Conservation (phyloP, 2,797 vertebrate genomes). For the Anisognathus igniventris region DNA sequence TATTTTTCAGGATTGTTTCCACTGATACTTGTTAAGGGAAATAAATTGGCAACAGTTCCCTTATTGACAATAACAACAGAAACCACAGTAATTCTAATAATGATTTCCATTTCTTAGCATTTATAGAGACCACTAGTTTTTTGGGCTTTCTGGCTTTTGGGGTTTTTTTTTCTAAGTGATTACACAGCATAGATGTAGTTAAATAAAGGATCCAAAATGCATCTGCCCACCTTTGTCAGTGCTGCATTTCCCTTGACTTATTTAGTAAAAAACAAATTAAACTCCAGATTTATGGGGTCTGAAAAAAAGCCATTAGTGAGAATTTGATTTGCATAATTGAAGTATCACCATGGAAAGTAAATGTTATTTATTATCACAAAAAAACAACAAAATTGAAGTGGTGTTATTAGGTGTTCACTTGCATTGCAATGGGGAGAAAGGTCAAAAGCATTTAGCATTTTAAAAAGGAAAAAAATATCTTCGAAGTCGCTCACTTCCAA, state of each 20-base stretch:
- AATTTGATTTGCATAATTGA: slow-evolving; percentile 27
- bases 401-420: not conserved
- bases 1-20: not conserved
- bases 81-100: not conserved
- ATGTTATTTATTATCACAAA: not conserved
- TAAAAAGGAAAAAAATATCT: not conserved
- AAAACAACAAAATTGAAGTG: not conserved
- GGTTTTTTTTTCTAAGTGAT: not conserved
- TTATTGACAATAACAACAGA: not conserved
- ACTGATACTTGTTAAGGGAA: not conserved
- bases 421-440: not conserved
- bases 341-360: not conserved
- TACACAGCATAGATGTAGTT: not conserved
- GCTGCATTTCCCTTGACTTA: not conserved
- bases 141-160: not conserved
- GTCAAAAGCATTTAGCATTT: slow-evolving; percentile 4
- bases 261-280: not conserved
- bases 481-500: not conserved
- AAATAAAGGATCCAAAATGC: not conserved
- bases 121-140: not conserved
- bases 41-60: not conserved
- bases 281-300: not conserved
- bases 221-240: not conserved
- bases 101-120: not conserved
- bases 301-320: not conserved